Base-by-base conservation (phyloP, 2,888 invertebrate species). In the Clistopyga incitator region DNA sequence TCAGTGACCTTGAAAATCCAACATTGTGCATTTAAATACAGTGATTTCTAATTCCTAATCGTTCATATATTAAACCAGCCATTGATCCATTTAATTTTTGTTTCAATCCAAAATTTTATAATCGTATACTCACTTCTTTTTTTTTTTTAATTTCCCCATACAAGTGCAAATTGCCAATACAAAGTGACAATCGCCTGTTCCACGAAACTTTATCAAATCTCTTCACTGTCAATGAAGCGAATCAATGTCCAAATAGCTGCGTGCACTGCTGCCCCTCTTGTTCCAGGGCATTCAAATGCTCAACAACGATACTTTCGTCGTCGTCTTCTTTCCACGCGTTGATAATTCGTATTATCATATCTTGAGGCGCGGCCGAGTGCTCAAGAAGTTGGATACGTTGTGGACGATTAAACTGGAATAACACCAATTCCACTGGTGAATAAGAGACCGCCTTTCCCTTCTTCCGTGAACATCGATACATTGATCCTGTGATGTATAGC, bases 191-290 rank as follows among this genome's bases (percentile, higher is more conserved):
- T n/a, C 18, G 13, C 20, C 61, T 29, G 61, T 18, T 11, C 47
- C 29, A 47, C 34, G 18, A 59, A 20, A 52, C 38, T 3, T 45
- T 42, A 29, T 34, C 13, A 38, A 64, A 20, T 29, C 34, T 34
- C 50, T 75, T 64, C 64, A 64, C 74, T 3, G 38, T 64, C 74
- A 52, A 75, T 75, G 38, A 64, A 75, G 59, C 64, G 64, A 75
- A 75, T 64, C 64, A 64, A 61, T 38, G 52, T 38, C 50, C 29
- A 50, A 75, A 75, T 52, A 34, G 38, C 10, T 50, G 34, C 0
- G 8, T 50, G 34, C 0, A 15, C 15, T 47, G 15, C 45, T 15
- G 15, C 38, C 61, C 45, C 59, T 59, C 47, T 59, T 59, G 59
- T 47, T 18, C 59, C 18, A 50, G 64, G 15, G 61, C 29, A 61